Base-by-base conservation (phyloP, 2,888 invertebrate species). In the Megaustenia siamemsis region DNA sequence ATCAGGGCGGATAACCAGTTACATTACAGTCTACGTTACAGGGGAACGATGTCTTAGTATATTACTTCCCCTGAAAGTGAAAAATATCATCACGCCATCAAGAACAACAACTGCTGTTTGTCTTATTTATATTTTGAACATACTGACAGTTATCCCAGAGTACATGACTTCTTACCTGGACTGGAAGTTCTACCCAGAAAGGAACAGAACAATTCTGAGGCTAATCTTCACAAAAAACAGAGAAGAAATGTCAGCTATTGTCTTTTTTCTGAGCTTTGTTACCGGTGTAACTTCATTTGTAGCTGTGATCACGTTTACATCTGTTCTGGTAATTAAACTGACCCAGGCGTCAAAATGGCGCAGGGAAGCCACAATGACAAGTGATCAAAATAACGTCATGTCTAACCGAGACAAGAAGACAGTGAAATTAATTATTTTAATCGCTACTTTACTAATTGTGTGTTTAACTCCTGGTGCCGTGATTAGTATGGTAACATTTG, bases 21-120 rank as follows among this genome's bases (percentile, higher is more conserved):
- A 10, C 10, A 60, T 63, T 35, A 43, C 40, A 12, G 66, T 66
- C 24, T 63, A 38, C 40, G 32, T 79, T n/a, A 63, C 79, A 2
- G n/a, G 18, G 8, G 66, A 79, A 32, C 63, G 79, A 63, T 79
- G 40, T 40, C 28, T 79, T 18, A 66, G 63, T 45, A 79, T 79
- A 21, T 28, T n/a, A n/a, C n/a, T n/a, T n/a, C n/a, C n/a, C n/a
- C n/a, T n/a, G n/a, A n/a, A n/a, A n/a, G n/a, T n/a, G n/a, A n/a
- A n/a, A n/a, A n/a, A n/a, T n/a, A n/a, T 66, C 32, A 35, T 66
- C 35, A 35, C 66, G 8, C 66, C 66, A 8, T 32, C 35, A 8
- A 32, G 35, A 66, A 66, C 66, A 10, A 66, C 66, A 12, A 21
- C 35, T 66, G 66, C 35, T 32, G 66, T 66, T 18, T 10, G 32